Base-by-base conservation (phyloP, 2,797 vertebrate species). In the Catharus ustulatus region DNA sequence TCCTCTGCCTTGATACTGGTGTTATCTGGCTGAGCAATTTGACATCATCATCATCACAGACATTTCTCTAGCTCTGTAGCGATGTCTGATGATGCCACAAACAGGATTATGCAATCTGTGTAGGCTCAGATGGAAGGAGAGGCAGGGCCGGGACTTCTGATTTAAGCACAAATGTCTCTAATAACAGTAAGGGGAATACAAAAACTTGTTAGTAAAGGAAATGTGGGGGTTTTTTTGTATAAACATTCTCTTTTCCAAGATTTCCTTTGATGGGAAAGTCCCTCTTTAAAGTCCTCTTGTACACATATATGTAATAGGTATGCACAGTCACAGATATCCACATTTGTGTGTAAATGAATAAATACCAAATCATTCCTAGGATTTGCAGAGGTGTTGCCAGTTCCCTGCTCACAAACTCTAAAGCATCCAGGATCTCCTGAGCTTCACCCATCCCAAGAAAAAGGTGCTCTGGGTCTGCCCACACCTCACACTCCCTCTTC, bases 1-100 rank as follows among this genome's bases (percentile, higher is more conserved):
- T 94, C 72, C 68, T 96, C 85, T 94, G 2, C 73, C 94, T 84
- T 92, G 94, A 88, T 87, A 82, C 52, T 96, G 94, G 95, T 83
- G 74, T 92, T 95, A 93, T 83, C 77, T 80, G 87, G 69, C 90
- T 90, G 93, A 95, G 71, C 2, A 8, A 87, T 94, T 94, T 61
- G 78, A 96, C 89, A 80, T 73, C 93, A 95, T 87, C 72, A 80
- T 85, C 72, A 80, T 72, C 83, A 80, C 48, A 86, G 82, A 76
- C 3, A 0, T 89, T 88, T 79, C 22, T 49, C 24, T 55, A 32
- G 96, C 82, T 93, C 97, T 87, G 87, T 93, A 74, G 95, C 22
- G 64, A 95, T 29, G 0, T 48, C 38, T 42, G 93, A 83, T n/a
- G 64, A 96, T 93, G 94, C 92, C 62, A 71, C 92, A 96, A 97